Evolutionary conservation across 2,797 vertebrate species (phyloP).

Genomic region (Iguana delicatissima): DNA sequence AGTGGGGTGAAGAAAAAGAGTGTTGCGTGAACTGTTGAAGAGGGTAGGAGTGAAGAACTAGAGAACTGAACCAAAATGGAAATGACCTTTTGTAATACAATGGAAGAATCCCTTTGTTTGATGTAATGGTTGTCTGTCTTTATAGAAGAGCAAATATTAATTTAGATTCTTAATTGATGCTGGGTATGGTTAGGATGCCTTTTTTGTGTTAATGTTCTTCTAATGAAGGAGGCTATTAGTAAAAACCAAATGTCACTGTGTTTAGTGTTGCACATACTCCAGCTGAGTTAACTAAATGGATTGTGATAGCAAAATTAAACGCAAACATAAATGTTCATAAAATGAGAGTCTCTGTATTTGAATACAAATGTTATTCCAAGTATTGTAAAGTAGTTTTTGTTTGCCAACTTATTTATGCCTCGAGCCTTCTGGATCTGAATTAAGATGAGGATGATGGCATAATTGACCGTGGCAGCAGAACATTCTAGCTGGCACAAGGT

Average conservation of each 20-base stretch:
- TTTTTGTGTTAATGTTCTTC: constrained; percentile 14
- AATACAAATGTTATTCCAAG: constrained; percentile 23
- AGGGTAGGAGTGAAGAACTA: background rate
- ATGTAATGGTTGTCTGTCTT: constrained; percentile 17
- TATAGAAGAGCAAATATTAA: constrained; percentile 33
- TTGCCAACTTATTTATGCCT: background rate
- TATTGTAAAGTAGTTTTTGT: background rate
- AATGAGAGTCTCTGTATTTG: background rate
- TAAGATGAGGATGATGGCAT: background rate
- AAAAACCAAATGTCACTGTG: constrained; percentile 21
- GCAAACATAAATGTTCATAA: background rate
- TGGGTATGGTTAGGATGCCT: constrained; percentile 7
- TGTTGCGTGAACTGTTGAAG: constrained; percentile 11
- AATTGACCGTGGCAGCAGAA: background rate
- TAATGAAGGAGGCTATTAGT: constrained; percentile 32
- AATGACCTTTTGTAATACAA: constrained; percentile 30
- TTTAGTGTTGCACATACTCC: constrained; percentile 7
- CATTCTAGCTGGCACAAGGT: background rate
- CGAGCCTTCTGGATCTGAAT: background rate
- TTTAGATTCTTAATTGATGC: constrained; percentile 36
- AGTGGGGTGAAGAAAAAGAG: constrained; percentile 13
- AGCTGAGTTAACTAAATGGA: background rate
- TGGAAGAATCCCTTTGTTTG: constrained; percentile 7
- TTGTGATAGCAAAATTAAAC: background rate
- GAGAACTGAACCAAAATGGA: constrained; percentile 18